A percentile compares a stretch with the other conserved stretches of the same genome.
Evolutionary conservation across 1,140 invertebrate species (phyloP).

Genomic region (Drosophila hydei): DNA sequence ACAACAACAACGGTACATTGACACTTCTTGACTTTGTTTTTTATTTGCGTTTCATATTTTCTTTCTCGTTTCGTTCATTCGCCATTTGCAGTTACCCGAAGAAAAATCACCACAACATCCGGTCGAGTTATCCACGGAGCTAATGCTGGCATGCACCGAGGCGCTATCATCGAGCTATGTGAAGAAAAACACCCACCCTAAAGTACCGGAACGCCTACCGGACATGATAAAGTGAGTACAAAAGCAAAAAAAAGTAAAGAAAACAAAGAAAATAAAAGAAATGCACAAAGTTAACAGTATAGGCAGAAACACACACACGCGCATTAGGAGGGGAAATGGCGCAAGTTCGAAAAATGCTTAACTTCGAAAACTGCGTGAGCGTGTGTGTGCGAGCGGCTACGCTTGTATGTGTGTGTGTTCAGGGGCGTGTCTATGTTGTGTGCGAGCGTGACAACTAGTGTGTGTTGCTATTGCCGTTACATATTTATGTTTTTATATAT

Average conservation of each 20-base stretch:
- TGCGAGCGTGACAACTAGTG: constrained; percentile 34
- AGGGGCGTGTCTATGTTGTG: constrained; percentile 46
- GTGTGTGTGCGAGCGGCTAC: constrained; percentile 21
- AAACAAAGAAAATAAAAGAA: constrained; percentile 40
- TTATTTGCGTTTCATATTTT: constrained; percentile 2
- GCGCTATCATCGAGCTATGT: constrained; percentile 79
- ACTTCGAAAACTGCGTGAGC: constrained; percentile 6
- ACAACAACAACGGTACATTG: constrained; percentile 12
- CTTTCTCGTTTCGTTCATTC: constrained; percentile 17
- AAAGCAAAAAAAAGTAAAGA: constrained; percentile 28
- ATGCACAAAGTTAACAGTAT: constrained; percentile 34
- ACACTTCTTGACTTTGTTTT: constrained; percentile 33
- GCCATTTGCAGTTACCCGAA: constrained; percentile 77
- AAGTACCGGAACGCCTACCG: constrained; percentile 83
- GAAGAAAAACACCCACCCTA: constrained; percentile 81
- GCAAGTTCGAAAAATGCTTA: constrained; percentile 17
- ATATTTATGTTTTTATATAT: background rate
- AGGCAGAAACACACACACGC: background rate
- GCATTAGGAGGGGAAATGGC: constrained; percentile 29
- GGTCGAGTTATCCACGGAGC: constrained; percentile 83
- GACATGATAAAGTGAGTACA: constrained; percentile 84
- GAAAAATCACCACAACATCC: constrained; percentile 83
- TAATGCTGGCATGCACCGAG: constrained; percentile 83
- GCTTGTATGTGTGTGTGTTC: constrained; percentile 7
- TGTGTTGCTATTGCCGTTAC: background rate